Percentiles rank a stretch among this genome's conserved stretches.
Conservation (phyloP, 2,888 invertebrate species). For the Magallana nippona region DNA sequence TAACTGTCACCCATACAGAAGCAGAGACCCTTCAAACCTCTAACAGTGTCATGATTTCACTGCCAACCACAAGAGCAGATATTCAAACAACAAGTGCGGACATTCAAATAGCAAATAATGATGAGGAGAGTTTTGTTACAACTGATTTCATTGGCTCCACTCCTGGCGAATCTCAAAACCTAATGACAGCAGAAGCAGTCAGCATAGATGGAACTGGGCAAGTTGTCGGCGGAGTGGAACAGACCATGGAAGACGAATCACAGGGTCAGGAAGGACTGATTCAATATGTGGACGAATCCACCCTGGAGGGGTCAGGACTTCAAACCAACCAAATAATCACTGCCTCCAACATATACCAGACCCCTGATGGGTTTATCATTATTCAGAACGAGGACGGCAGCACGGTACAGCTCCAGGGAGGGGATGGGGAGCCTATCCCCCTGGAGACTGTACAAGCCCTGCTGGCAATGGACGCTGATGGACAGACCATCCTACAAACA, state of each 20-base stretch:
- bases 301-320: conserved; percentile 46
- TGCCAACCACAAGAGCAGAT: not conserved
- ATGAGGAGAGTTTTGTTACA: conserved; percentile 41
- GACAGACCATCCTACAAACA: conserved; percentile 49
- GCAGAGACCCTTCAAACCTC: conserved; percentile 17
- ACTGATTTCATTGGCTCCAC: conserved; percentile 25
- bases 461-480: conserved; percentile 71
- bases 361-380: conserved; percentile 74
- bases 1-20: conserved; percentile 16
- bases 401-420: conserved; percentile 76
- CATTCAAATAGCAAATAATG: conserved; percentile 32
- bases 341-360: conserved; percentile 72
- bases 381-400: conserved; percentile 77
- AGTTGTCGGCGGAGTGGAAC: conserved; percentile 11
- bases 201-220: conserved; percentile 12
- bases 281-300: conserved; percentile 41
- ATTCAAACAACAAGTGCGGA: not conserved
- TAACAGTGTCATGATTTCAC: not conserved
- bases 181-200: conserved; percentile 21
- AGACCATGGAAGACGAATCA: not conserved
- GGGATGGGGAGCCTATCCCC: conserved; percentile 67
- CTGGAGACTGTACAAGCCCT: conserved; percentile 79
- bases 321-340: conserved; percentile 47
- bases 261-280: conserved; percentile 36
- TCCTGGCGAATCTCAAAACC: not conserved